Evolutionary conservation across 2,113 vertebrate species (phyloP), one percentile per base, ranked within the genome.

Genomic region (Probosciger aterrimus): DNA sequence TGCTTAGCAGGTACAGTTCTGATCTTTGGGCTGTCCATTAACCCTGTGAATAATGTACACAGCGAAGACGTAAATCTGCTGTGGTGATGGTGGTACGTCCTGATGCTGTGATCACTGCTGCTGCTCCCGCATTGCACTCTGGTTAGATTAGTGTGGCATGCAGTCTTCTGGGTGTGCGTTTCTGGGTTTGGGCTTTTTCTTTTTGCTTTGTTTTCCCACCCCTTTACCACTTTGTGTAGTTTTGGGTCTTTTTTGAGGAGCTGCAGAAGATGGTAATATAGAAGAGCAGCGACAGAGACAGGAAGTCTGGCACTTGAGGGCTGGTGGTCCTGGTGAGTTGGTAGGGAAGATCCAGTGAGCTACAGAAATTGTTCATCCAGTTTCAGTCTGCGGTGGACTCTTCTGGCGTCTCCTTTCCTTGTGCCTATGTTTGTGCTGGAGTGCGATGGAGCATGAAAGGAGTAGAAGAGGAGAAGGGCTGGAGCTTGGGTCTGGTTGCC

Each of bases 1-100:
- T 97, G 96, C 95, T 97, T 97, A 97, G 96, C 84, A 95, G 96
- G 96, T 94, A 84, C 77, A 86, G 95, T 96, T 97, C 96, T 97
- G 92, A 84, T 97, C 80, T 96, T 83, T 11, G 47, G 88, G 84
- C 92, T 91, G 0, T 88, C 83, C 31, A 4, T 97, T 98, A 97
- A 98, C 96, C 83, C 91, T 84, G 22, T 96, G 86, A 92, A 67
- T 92, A 81, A 95, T 77, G 62, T 49, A 35, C 39, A 28, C 23
- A 55, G 44, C 27, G 73, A 77, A 49, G 33, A 59, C 71, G 25
- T 59, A 20, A 44, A 20, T 73, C 63, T 74, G 44, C 53, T 60
- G 81, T 19, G 9, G 37, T 44, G 25, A 16, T 64, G 70, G 14
- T 64, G 43, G 47, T 39, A 23, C 5, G 6, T 77, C 60, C 46